Evolutionary conservation across 2,888 invertebrate species (phyloP).

Genomic region (Drosophila recens): DNA sequence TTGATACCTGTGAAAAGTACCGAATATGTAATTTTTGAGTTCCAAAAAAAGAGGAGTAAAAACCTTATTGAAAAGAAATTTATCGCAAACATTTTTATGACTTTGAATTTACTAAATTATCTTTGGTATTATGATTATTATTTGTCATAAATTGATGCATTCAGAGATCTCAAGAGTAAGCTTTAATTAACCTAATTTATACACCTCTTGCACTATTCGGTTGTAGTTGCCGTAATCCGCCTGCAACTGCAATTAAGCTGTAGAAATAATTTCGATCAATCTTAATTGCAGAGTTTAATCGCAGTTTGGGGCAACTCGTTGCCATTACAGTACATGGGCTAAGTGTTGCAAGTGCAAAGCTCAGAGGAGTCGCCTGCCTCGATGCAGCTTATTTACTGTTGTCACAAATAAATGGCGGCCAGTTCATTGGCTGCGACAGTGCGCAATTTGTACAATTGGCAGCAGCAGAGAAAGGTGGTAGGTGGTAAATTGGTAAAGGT

Average conservation of each 20-base stretch:
- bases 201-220: too few species aligned
- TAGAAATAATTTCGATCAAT: constrained; percentile 4
- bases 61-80: too few species aligned
- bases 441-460: constrained; percentile 60
- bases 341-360: constrained; percentile 53
- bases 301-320: constrained; percentile 23
- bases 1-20: too few species aligned
- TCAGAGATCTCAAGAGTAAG: background rate
- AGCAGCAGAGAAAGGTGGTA: constrained; percentile 12
- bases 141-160: background rate
- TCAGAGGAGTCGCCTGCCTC: constrained; percentile 24
- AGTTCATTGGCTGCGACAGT: constrained; percentile 69
- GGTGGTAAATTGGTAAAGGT: background rate
- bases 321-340: constrained; percentile 4
- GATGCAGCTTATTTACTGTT: constrained; percentile 57
- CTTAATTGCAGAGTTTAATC: constrained; percentile 31
- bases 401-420: constrained; percentile 56
- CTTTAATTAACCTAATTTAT: background rate
- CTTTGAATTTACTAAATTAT: too few species aligned
- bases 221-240: background rate
- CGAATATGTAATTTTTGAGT: too few species aligned
- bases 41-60: too few species aligned
- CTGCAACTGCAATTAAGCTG: constrained; percentile 2
- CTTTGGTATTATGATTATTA: too few species aligned
- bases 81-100: too few species aligned